Conservation (phyloP, 1,140 invertebrate species). For the Himalopsyche phryganea region DNA sequence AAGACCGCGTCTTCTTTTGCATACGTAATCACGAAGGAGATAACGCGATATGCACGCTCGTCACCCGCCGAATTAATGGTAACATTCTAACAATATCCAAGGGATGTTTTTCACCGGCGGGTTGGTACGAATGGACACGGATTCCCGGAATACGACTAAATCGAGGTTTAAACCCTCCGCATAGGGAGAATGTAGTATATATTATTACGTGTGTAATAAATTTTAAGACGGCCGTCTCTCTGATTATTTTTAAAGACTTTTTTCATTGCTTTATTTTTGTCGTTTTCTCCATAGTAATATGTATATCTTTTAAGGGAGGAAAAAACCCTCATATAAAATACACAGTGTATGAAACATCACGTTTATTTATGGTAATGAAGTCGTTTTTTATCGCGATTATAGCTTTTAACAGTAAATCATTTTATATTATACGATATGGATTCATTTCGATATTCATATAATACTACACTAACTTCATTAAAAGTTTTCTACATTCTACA, state of each 20-base stretch:
- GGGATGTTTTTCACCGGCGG: conserved; percentile 3
- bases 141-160: conserved; percentile 1
- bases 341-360: no score
- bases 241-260: conserved; percentile 23
- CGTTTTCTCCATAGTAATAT: no score
- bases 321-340: no score
- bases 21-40: conserved; percentile 28
- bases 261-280: conserved; percentile 9
- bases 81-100: conserved; percentile 9
- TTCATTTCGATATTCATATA: no score
- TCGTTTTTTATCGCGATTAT: no score
- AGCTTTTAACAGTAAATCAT: no score
- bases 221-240: conserved; percentile 11
- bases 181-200: conserved; percentile 2
- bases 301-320: no score
- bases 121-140: conserved; percentile 13
- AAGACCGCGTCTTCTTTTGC: conserved; percentile 27
- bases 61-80: conserved; percentile 16
- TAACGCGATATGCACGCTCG: conserved; percentile 18
- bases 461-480: no score
- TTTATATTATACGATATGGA: no score
- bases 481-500: no score
- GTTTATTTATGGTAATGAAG: no score
- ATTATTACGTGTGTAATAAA: conserved; percentile 24
- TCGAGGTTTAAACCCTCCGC: background rate